Percentiles rank a stretch among this genome's conserved stretches.
phyloP scores from a whole-genome alignment of 2,797 vertebrate genomes.

The Rhyacichthys aspro region DNA sequence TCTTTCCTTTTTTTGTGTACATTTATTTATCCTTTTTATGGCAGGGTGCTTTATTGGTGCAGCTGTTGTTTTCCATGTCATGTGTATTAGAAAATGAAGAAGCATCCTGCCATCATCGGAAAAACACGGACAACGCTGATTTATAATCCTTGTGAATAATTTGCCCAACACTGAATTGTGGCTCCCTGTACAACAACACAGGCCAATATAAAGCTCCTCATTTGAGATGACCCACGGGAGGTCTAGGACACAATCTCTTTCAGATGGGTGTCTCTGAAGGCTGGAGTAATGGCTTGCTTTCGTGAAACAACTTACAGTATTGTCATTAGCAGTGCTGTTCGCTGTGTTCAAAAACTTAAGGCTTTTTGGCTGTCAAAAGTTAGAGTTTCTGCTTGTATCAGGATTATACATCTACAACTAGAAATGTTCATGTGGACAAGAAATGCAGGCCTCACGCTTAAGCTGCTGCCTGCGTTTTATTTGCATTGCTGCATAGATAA shows the following conservation, averaged over 20 bases:
- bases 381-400: constrained; percentile 19
- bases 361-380: constrained; percentile 27
- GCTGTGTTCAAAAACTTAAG: constrained; percentile 36
- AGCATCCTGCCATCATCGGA: constrained; percentile 60
- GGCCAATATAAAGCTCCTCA: constrained; percentile 60
- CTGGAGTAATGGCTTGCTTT: constrained; percentile 31
- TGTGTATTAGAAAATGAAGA: constrained; percentile 68
- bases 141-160: constrained; percentile 76
- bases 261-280: constrained; percentile 31
- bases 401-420: constrained; percentile 45
- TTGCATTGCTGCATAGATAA: constrained; percentile 70
- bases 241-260: constrained; percentile 55
- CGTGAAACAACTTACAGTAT: constrained; percentile 41
- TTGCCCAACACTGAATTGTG: constrained; percentile 68
- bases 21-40: constrained; percentile 67
- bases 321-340: constrained; percentile 52
- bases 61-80: constrained; percentile 77
- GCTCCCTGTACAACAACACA: constrained; percentile 28
- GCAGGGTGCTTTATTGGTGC: constrained; percentile 70
- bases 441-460: constrained; percentile 57
- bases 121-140: constrained; percentile 70
- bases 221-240: constrained; percentile 65
- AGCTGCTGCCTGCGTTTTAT: constrained; percentile 63
- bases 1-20: constrained; percentile 33
- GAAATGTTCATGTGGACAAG: constrained; percentile 55